Conservation (phyloP, 2,797 vertebrate genomes). For the Danionella dracula region DNA sequence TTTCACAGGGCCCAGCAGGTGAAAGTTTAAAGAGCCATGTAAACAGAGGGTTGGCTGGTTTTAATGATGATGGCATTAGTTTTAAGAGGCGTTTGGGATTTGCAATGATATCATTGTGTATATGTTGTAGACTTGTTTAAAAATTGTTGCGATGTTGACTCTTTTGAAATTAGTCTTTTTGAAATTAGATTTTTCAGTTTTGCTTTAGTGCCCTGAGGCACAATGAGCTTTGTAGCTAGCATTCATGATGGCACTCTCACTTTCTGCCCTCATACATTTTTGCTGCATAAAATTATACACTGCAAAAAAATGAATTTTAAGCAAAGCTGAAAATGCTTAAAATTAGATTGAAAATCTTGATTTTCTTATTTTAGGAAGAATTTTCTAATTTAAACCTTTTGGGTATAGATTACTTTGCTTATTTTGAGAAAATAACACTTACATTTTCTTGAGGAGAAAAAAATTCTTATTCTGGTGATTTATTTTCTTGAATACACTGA, state of each 20-base stretch:
- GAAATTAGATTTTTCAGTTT: conserved; percentile 38
- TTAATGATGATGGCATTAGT: conserved; percentile 56
- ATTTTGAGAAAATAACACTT: too few relatives aligned
- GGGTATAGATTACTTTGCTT: too few relatives aligned
- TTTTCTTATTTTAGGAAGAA: too few relatives aligned
- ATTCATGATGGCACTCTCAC: not conserved
- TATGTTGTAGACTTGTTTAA: conserved; percentile 18
- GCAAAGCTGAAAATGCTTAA: too few relatives aligned
- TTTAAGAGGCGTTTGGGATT: conserved; percentile 51
- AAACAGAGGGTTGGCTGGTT: conserved; percentile 56
- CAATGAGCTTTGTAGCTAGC: not conserved
- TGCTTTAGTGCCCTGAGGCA: not conserved
- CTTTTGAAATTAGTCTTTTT: conserved; percentile 33
- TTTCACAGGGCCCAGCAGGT: conserved; percentile 73
- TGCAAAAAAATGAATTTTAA: too few relatives aligned
- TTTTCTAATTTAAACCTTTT: too few relatives aligned
- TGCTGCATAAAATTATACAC: not conserved
- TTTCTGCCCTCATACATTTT: not conserved
- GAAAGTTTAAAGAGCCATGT: conserved; percentile 65
- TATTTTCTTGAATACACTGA: too few relatives aligned
- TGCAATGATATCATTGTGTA: conserved; percentile 49
- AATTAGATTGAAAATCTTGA: too few relatives aligned
- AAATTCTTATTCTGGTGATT: too few relatives aligned
- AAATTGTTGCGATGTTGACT: conserved; percentile 45
- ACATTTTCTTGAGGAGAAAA: too few relatives aligned